Evolutionary conservation across 2,113 vertebrate species (phyloP).

Genomic region (Festucalex cinctus): DNA sequence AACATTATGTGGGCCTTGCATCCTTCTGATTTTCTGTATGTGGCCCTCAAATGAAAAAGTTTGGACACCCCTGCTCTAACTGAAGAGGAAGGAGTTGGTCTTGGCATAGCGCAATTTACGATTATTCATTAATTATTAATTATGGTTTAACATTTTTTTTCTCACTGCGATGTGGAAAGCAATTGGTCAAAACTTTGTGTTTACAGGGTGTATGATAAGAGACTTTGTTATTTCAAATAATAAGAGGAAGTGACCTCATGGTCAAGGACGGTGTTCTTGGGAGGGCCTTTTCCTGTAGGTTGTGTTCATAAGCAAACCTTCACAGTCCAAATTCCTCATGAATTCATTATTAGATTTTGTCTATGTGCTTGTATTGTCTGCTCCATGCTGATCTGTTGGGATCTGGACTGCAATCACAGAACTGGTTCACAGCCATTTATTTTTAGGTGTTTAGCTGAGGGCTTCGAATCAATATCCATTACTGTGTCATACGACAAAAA

Average conservation of each 20-base stretch:
- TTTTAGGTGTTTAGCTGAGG: not conserved
- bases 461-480: constrained; percentile 3
- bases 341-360: not conserved
- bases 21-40: too few relatives aligned
- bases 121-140: too few relatives aligned
- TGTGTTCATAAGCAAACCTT: constrained; percentile 10
- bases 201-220: not conserved
- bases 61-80: too few relatives aligned
- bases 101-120: too few relatives aligned
- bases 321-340: not conserved
- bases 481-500: not conserved
- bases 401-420: constrained; percentile 4
- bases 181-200: not conserved
- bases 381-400: constrained; percentile 4
- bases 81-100: not conserved
- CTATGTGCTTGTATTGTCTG: not conserved
- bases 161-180: not conserved
- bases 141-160: too few relatives aligned
- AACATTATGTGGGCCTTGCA: too few relatives aligned
- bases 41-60: too few relatives aligned
- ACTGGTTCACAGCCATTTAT: not conserved
- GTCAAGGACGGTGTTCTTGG: constrained; percentile 3
- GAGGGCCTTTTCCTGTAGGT: constrained; percentile 36
- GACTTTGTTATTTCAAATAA: constrained; percentile 16
- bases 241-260: constrained; percentile 32